These are phyloP conservation scores for Oceanodroma tethys DNA, from an alignment of 2,113 vertebrate species.

Conservation along the genomic window DNA sequence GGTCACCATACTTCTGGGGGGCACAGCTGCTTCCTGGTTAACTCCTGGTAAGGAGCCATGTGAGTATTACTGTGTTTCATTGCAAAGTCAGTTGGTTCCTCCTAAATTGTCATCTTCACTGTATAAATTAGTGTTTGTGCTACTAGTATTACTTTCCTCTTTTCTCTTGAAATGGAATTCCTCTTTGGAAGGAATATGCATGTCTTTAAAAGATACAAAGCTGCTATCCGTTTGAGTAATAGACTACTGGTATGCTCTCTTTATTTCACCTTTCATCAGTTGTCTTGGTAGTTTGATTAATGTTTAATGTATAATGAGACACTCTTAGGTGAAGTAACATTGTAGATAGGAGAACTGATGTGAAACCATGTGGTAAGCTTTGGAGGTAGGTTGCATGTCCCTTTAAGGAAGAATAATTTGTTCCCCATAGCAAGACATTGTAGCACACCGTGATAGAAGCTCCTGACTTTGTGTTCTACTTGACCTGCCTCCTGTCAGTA, in stretches of 20 bases:
- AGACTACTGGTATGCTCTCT: background rate
- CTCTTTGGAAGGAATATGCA: background rate
- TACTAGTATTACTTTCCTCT: background rate
- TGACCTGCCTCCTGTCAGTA: background rate
- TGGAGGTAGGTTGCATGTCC: background rate
- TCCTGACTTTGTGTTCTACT: background rate
- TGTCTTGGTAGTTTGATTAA: background rate
- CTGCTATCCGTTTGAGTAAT: background rate
- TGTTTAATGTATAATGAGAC: background rate
- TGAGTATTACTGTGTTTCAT: background rate
- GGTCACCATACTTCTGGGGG: background rate
- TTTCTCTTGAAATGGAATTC: background rate
- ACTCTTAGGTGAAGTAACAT: background rate
- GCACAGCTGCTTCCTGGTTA: background rate
- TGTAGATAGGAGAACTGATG: background rate
- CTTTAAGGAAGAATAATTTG: background rate
- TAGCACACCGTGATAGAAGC: background rate
- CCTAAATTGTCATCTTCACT: fast-evolving
- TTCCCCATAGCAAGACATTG: background rate
- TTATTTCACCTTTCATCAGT: background rate
- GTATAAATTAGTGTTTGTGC: background rate
- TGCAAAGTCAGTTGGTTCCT: background rate
- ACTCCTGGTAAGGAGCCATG: background rate
- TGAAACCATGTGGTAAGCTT: background rate
- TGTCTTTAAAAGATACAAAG: background rate